Evolutionary conservation across 1,140 invertebrate species (phyloP).

Genomic region (Zaprionus africanus): DNA sequence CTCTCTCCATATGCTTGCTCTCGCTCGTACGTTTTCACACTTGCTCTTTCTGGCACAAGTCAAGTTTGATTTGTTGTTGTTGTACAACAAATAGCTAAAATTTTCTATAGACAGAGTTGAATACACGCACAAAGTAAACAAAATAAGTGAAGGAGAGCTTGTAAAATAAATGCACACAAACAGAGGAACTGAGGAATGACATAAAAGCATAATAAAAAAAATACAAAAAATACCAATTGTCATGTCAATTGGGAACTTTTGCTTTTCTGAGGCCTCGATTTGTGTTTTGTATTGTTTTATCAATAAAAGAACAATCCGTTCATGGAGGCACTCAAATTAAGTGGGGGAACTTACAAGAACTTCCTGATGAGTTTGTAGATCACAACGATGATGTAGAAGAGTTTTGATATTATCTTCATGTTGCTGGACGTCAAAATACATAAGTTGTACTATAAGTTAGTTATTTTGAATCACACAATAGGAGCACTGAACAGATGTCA

Average conservation of each 20-base stretch:
- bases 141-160: constrained; percentile 30
- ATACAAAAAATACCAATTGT: not conserved
- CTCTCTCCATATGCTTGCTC: not conserved
- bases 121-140: constrained; percentile 31
- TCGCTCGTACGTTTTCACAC: constrained; percentile 14
- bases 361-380: constrained; percentile 75
- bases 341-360: constrained; percentile 72
- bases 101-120: constrained; percentile 6
- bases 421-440: constrained; percentile 15
- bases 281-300: constrained; percentile 5
- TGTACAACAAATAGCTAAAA: constrained; percentile 25
- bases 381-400: constrained; percentile 64
- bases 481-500: not conserved
- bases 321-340: constrained; percentile 32
- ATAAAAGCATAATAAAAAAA: constrained; percentile 17
- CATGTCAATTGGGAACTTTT: constrained; percentile 5
- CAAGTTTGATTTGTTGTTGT: constrained; percentile 22
- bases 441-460: constrained; percentile 1
- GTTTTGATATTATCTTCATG: constrained; percentile 73
- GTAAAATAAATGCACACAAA: constrained; percentile 11
- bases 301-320: not conserved
- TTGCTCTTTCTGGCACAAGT: constrained; percentile 19
- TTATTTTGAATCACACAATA: not conserved
- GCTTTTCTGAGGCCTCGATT: not conserved
- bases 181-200: constrained; percentile 10